Evolutionary conservation across 2,888 invertebrate genomes (phyloP), one percentile per base, ranked within the genome.

Genomic region (Drosophila pullipes): DNA sequence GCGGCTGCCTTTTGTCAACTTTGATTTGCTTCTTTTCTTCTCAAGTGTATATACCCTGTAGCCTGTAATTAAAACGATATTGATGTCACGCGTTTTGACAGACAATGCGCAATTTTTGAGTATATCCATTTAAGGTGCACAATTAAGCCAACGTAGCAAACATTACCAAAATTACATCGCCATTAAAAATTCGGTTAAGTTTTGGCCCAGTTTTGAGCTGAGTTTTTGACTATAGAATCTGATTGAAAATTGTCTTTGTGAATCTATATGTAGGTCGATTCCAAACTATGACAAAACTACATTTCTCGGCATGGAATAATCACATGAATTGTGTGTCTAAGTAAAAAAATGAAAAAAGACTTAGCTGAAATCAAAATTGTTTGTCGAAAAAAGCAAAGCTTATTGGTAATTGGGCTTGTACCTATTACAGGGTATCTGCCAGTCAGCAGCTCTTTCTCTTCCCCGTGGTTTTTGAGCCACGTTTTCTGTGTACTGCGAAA

Each of bases 401-500:
- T 35, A 16, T 5, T 16, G 13, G 16, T 35, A 25, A 47, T 16
- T 9, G 2, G 2, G 4, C 9, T 47, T 16, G 10, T 25, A 2
- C 6, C n/a, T 11, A 9, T 9, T 41, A 30, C 18, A 44, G 58
- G 31, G 58, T 58, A 58, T 41, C 10, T 41, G 3, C 0, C 10
- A 30, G 58, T 58, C 39, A 30, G 16, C 13, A n/a, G 35, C 28
- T 11, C 22, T 5, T 5, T 33, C 13, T 22, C 18, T 47, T 39
- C 22, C 10, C 57, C 53, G 30, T 30, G 30, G 18, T 70, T 69
- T 76, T 63, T 55, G 50, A 50, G 53, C 28, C 72, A 66, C 53
- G 55, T 77, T 50, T 25, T 77, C 41, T 18, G 33, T 60, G 62
- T 73, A 50, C 39, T 47, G 74, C 78, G 52, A 72, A 90, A 81